Evolutionary conservation across 2,888 invertebrate species (phyloP), one percentile per base, ranked within the genome.

Genomic region (Phalangium opilio): DNA sequence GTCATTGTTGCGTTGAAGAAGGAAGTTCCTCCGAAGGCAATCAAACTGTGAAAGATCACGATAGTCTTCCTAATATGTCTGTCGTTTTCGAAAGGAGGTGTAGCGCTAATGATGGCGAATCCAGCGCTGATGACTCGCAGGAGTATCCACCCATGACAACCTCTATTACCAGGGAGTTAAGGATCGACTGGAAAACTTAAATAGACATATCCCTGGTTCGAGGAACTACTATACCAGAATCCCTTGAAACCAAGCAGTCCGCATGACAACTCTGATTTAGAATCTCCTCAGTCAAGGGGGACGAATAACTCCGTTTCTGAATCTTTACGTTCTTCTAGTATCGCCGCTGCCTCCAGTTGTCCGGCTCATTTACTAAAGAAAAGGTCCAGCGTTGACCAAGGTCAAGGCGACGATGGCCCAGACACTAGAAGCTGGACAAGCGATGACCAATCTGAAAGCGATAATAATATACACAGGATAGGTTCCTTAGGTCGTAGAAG

Each of bases 81-180:
- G 27, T 27, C 27, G 27, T 27, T 27, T 27, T 8, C 5, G 27
- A 27, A 27, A 8, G 8, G 27, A 27, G 27, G 27, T 7, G 27
- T 7, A 8, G 4, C 1, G 14, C 10, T 10, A 38, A 17, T 10
- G 38, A 38, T 10, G 43, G 47, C 20, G 50, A 47, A 40, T 44
- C 42, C 8, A 50, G 45, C 35, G 51, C 43, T 18, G 83, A 84
- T 63, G 79, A 80, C 2, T 79, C 82, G 57, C 49, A 55, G 32
- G 81, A 81, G 61, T 85, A 84, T 63, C 82, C 81, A 61, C 84
- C 85, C 2, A 81, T 87, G 78, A 83, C 83, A 1, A 85, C 83
- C 3, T 83, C 85, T 2, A 82, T 85, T 70, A 85, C 85, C 1
- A 74, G 83, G 58, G 85, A 86, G 63, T 67, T 86, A 58, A 74